Base-by-base conservation (phyloP, 2,888 invertebrate genomes). In the Diadromus collaris region DNA sequence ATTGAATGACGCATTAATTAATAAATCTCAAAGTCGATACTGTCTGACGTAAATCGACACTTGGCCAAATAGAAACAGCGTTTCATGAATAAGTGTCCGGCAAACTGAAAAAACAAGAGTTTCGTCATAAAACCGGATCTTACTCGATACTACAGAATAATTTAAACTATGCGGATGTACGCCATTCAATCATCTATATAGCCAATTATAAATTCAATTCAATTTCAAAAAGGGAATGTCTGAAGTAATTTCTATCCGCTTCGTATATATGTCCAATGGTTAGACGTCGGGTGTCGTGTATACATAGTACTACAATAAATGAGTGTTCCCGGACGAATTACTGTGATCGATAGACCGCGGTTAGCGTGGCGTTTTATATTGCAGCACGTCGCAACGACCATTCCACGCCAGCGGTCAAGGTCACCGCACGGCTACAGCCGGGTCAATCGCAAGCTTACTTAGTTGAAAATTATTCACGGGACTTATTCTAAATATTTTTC, bases 361-460 rank as follows among this genome's bases (percentile, higher is more conserved):
- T 32, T 29, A 61, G 24, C 46, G 64, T n/a, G 7, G 38, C 64
- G 67, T 56, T 38, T 29, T n/a, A 24, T 46, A 54, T 64, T 71
- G 46, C 27, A 9, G 63, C 56, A 24, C 38, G 16, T 24, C 24
- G 44, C 56, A 29, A n/a, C 58, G 34, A 34, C n/a, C 21, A 21
- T 29, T 58, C 68, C 44, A 34, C 58, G 44, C 44, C 32, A 69
- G 41, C 67, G 78, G 61, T 71, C 70, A 78, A 78, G 78, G 78
- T 68, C 78, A 24, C 38, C 24, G 34, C 19, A 27, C 9, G 38
- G 5, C 2, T 16, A 41, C 13, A 41, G 38, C 4, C 16, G 13
- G 16, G 38, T 41, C 4, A 16, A 16, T 41, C 16, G 16, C 13
- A 5, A 41, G 5, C n/a, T n/a, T n/a, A 41, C 38, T 41, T 1